Base-by-base conservation (phyloP, 2,888 invertebrate species). In the Drosophila vallismaia region DNA sequence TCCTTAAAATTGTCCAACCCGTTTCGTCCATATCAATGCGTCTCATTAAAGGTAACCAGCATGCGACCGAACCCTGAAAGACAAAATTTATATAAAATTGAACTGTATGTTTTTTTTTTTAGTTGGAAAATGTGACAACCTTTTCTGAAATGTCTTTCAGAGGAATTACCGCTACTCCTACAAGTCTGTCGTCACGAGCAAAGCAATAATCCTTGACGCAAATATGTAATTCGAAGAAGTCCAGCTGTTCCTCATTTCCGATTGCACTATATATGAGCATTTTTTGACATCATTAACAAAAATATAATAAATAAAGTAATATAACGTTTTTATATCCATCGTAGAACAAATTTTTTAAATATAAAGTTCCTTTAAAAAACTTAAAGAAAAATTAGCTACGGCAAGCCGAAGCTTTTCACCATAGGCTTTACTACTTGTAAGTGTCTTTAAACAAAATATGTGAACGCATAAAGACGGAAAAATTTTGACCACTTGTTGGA, bases 141-240 rank as follows among this genome's bases (percentile, higher is more conserved):
- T 97, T 97, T 91, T 99, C 99, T 28, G 97, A 96, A 86, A 99
- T 98, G 90, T 99, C 98, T 81, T 97, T 96, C 54, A 99, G 93
- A 89, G 99, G 98, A 94, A 99, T 96, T 33, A 99, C 97, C 44
- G 99, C 98, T 9, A 99, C 98, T 19, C 99, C 99, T 7, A 99
- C 97, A 54, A 99, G 94, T 10, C 98, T 94, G 92, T 99, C 99
- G 89, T 99, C 99, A 24, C 99, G 94, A 1, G 98, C 99, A 92
- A 99, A 99, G 92, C 99, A 99, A 92, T 99, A 99, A 92, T 99
- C 99, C 89, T 99, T 97, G 42, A 98, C 97, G 92, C 99, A 98
- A 81, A 99, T 97, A 92, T 99, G 99, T 62, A 99, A 93, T 92
- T 99, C 99, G 92, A 97, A 99, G 89, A 96, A 95, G 89, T 98